Evolutionary conservation across 2,113 vertebrate genomes (phyloP), one percentile per base, ranked within the genome.

Genomic region (Pavo muticus): DNA sequence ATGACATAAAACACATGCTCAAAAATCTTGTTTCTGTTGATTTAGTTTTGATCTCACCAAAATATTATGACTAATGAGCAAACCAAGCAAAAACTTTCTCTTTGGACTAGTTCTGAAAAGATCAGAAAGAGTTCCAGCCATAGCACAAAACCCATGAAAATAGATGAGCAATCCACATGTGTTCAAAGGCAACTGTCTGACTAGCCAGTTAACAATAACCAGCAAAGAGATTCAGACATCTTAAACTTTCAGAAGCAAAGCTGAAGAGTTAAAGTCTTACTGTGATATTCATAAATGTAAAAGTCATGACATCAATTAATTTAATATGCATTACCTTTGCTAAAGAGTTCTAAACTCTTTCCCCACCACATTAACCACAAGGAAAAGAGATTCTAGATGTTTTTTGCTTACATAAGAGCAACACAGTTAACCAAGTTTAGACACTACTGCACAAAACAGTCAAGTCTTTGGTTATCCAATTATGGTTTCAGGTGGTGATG

Each of bases 91-190:
- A 44, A 77, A 9, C 59, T 70, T 39, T 29, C 45, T 39, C 39
- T 17, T 4, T 13, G 48, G 42, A 32, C 47, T 12, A 39, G 37
- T 75, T 73, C 25, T 61, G 79, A 44, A 14, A 39, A 65, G 42
- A 48, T 15, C 19, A 65, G 54, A 9, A 54, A 61, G 64, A 76
- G 17, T 42, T 89, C 14, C 67, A 57, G 73, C 12, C 30, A 8
- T 0, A 67, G 45, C 61, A 60, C 45, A 44, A 45, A 82, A 25
- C 7, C 7, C 14, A 14, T 47, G 35, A 25, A 45, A 60, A 75
- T 0, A 2, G 21, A 40, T 4, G 32, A 78, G 5, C 23, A 14
- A 16, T 4, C 48, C 27, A 54, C 39, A 16, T 0, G 3, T 0
- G 1, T 37, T 17, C 70, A 68, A 65, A 68, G 27, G 63, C 68